Base-by-base conservation (phyloP, 2,888 invertebrate species). In the Diaperis boleti region DNA sequence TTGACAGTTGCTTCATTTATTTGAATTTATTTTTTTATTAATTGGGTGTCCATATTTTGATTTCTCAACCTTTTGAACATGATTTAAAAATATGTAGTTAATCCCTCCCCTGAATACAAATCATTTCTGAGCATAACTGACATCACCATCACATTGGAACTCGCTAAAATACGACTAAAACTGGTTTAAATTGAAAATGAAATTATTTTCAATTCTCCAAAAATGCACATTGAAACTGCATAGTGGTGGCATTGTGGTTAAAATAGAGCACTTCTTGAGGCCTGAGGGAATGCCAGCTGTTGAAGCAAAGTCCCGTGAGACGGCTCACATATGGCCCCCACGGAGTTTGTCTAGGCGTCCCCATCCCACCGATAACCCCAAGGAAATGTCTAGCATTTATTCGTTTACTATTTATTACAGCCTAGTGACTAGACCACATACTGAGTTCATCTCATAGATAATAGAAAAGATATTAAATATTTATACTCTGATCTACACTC, bases 351-450 rank as follows among this genome's bases (percentile, higher is more conserved):
- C 54, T 54, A 63, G 59, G 57, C 56, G 22, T 26, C 69, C 72
- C 69, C 71, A 73, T 68, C 65, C 59, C 69, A 64, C 68, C 62
- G 59, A 55, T n/a, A n/a, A 67, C 69, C 69, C 71, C 33, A 62
- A 69, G 69, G 69, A 67, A 65, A 70, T 66, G 42, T 52, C 57
- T 52, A 59, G 54, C 47, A 41, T 50, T 56, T 44, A 45, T 56
- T 55, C 52, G 49, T 39, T 20, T 13, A 35, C 56, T 62, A 62
- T 62, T 62, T 63, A 63, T 63, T 63, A 49, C 57, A 47, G 55
- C 33, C 49, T 50, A 50, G 50, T 29, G 41, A 55, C 50, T 56
- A 57, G 62, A 62, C 63, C 59, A 39, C 63, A 63, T 59, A 63
- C 63, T 39, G 63, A 18, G 63, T 11, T 35, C 29, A 54, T 52